Evolutionary conservation across 2,888 invertebrate genomes (phyloP), one percentile per base, ranked within the genome.

Genomic region (Epinotia brunnichana): DNA sequence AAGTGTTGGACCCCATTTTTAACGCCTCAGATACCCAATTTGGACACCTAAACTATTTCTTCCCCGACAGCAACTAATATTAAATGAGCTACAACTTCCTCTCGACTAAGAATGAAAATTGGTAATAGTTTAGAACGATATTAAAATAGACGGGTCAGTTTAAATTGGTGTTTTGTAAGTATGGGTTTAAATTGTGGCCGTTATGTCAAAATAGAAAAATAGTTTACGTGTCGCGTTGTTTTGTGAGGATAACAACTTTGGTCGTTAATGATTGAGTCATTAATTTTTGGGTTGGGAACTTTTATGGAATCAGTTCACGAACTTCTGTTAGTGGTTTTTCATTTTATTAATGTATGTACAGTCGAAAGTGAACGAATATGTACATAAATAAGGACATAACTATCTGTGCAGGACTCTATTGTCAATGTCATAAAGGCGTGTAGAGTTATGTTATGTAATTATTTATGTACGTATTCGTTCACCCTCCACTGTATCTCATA

Each of bases 11-110:
- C 76, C 80, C 76, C 77, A 76, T 66, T 77, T 74, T 78, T 78
- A 76, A 76, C 80, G 77, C 78, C 77, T 78, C 73, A 78, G 74
- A 76, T 63, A 56, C 69, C 75, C 85, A 86, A 87, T 87, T 87
- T 86, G 77, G 81, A 82, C 87, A 87, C 86, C 85, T 86, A 83
- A 83, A 75, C 82, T 82, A 82, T 82, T 83, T 82, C 79, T 61
- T 78, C 77, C 79, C 79, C 76, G 69, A 76, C 76, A 75, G 74
- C 71, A 74, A 77, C 82, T 76, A 77, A 63, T 66, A 63, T 76
- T 76, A 76, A 63, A 39, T 62, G 81, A 77, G 41, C 79, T 57
- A 68, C 24, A 54, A 68, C 67, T 70, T 68, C 60, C 51, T 60
- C 11, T 57, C 15, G 15, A 3, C 48, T 24, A 1, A 17, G 19